phyloP scores from a whole-genome alignment of 2,797 vertebrate species.

The Enteromius anoplus region DNA sequence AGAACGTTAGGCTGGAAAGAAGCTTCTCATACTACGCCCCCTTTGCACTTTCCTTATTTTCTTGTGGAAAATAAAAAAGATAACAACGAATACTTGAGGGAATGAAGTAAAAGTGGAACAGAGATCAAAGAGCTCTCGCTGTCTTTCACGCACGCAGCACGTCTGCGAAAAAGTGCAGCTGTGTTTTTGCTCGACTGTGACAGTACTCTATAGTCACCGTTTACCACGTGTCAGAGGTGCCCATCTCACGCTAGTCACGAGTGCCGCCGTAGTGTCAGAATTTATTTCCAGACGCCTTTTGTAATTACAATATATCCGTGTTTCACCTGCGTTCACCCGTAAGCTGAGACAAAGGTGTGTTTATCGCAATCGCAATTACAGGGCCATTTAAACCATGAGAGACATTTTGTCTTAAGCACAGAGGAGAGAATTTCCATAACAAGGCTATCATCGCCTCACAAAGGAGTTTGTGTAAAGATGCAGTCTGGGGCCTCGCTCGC shows the following conservation, averaged over 20 bases:
- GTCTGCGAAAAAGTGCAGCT: conserved; percentile 18
- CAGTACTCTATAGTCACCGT: conserved; percentile 26
- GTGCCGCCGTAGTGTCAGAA: not conserved
- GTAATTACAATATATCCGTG: conserved; percentile 38
- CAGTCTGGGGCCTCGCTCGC: conserved; percentile 61
- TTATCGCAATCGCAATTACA: conserved; percentile 52
- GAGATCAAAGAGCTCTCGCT: conserved; percentile 50
- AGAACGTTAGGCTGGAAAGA: conserved; percentile 33
- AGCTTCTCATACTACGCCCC: conserved; percentile 22
- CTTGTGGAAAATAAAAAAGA: conserved; percentile 45
- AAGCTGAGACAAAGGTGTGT: conserved; percentile 41
- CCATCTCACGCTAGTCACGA: conserved; percentile 19
- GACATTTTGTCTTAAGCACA: conserved; percentile 61
- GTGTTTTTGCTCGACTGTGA: conserved; percentile 34
- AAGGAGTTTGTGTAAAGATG: conserved; percentile 48
- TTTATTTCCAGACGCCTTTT: conserved; percentile 28
- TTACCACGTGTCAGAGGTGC: conserved; percentile 41
- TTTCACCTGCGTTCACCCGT: conserved; percentile 17
- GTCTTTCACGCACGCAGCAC: conserved; percentile 23
- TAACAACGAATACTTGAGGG: conserved; percentile 51
- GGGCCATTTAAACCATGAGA: conserved; percentile 51
- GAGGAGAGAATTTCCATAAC: conserved; percentile 66
- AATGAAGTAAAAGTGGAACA: conserved; percentile 55
- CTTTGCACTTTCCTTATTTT: conserved; percentile 41
- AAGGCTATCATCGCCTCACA: conserved; percentile 61